Evolutionary conservation across 2,797 vertebrate genomes (phyloP).

Genomic region (Acipenser transmontanus): DNA sequence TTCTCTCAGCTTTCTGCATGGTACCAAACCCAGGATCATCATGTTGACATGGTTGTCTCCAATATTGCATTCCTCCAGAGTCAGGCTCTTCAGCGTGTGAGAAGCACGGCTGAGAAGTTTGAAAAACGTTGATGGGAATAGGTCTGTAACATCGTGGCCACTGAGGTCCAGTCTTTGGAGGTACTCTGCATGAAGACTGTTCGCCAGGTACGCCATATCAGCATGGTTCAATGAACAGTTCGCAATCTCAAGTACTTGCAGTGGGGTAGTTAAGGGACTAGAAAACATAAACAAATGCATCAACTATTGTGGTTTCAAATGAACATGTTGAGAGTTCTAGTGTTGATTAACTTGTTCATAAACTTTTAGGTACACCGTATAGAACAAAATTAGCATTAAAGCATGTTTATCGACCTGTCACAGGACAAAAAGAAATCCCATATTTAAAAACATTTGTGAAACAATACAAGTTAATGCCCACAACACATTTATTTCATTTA

Average conservation of each 20-base stretch:
- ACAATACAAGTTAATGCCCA: no score
- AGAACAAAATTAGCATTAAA: no score
- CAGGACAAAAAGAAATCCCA: no score
- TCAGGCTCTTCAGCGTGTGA: conserved; percentile 60
- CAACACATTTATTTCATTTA: no score
- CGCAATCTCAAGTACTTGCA: conserved; percentile 77
- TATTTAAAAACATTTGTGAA: no score
- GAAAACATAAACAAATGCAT: conserved; percentile 5
- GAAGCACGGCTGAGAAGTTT: conserved; percentile 77
- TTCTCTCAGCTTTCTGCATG: conserved; percentile 67
- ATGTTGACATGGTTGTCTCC: conserved; percentile 64
- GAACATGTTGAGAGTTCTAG: no score
- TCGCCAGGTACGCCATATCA: conserved; percentile 86
- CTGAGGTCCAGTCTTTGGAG: conserved; percentile 82
- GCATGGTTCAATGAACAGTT: conserved; percentile 74
- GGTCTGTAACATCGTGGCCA: conserved; percentile 68
- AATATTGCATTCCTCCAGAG: conserved; percentile 82
- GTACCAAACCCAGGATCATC: conserved; percentile 55
- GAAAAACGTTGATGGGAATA: conserved; percentile 68
- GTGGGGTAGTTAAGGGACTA: conserved; percentile 78
- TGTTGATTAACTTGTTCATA: no score
- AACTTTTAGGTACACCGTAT: no score
- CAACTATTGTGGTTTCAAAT: no score
- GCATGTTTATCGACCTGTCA: no score
- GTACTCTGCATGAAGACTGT: conserved; percentile 72